Percentiles rank a stretch among this genome's conserved stretches.
phyloP scores from a whole-genome alignment of 2,113 vertebrate genomes.

The Spermophilus dauricus region DNA sequence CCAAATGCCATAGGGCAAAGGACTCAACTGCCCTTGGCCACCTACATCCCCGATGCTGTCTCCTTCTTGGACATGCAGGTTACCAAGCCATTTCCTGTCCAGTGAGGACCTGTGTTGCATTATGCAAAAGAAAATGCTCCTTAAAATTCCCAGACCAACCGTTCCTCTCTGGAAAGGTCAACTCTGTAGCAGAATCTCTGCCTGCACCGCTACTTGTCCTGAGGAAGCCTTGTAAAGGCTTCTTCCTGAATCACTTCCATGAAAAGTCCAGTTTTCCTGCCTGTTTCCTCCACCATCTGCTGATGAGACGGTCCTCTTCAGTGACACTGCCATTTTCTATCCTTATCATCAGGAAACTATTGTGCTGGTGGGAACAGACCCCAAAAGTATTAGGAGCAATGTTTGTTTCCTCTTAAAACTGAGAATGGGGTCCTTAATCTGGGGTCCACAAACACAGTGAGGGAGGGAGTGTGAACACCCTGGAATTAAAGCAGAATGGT shows the following conservation, averaged over 20 bases:
- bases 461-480: too few species aligned
- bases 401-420: neutral
- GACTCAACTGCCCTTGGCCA: neutral
- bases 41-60: neutral
- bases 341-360: neutral
- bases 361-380: neutral
- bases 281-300: neutral
- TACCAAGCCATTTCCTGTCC: neutral
- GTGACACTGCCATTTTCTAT: neutral
- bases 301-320: neutral
- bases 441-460: neutral
- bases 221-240: neutral
- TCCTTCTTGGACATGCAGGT: neutral
- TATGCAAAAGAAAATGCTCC: conserved; percentile 56
- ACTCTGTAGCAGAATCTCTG: neutral
- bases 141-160: conserved; percentile 61
- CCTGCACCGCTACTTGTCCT: neutral
- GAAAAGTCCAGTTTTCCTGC: neutral
- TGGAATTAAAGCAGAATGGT: neutral
- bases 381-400: neutral
- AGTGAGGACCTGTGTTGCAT: neutral
- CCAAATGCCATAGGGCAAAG: neutral
- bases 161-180: conserved; percentile 31
- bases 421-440: neutral
- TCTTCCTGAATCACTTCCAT: neutral